These are phyloP conservation scores for Mesoligia furuncula DNA, from an alignment of 2,888 invertebrate genomes.

Conservation along the genomic window DNA sequence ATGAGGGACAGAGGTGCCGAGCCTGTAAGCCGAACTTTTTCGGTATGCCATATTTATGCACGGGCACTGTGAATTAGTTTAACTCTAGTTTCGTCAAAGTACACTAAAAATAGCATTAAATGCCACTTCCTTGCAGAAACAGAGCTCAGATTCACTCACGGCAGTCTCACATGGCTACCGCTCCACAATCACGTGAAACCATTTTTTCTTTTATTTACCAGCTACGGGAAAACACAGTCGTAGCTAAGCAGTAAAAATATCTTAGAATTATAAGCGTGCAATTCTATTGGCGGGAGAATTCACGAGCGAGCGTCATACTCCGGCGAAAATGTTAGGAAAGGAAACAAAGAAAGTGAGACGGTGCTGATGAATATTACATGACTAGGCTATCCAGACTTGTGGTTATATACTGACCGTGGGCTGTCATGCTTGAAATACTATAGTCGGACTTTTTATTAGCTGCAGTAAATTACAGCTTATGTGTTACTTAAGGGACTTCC, in stretches of 20 bases:
- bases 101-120: neutral
- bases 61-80: neutral
- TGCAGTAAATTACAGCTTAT: no score
- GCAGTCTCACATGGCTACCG: slow-evolving; percentile 32
- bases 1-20: no score
- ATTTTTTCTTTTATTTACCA: slow-evolving; percentile 44
- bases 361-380: slow-evolving; percentile 50
- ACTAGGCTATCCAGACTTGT: slow-evolving; percentile 39
- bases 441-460: no score
- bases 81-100: neutral
- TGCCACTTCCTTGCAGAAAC: slow-evolving; percentile 6
- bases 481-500: no score
- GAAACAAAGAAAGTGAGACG: slow-evolving; percentile 63
- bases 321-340: slow-evolving; percentile 56
- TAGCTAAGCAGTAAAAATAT: slow-evolving; percentile 55
- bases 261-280: slow-evolving; percentile 60
- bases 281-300: slow-evolving; percentile 55
- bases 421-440: slow-evolving; percentile 12
- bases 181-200: slow-evolving; percentile 38
- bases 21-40: no score
- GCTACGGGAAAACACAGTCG: slow-evolving; percentile 48
- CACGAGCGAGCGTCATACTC: slow-evolving; percentile 35
- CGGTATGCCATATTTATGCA: no score
- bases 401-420: slow-evolving; percentile 26
- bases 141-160: slow-evolving; percentile 44